Evolutionary conservation across 2,888 invertebrate species (phyloP), one percentile per base, ranked within the genome.

Genomic region (Lycophotia porphyrea): DNA sequence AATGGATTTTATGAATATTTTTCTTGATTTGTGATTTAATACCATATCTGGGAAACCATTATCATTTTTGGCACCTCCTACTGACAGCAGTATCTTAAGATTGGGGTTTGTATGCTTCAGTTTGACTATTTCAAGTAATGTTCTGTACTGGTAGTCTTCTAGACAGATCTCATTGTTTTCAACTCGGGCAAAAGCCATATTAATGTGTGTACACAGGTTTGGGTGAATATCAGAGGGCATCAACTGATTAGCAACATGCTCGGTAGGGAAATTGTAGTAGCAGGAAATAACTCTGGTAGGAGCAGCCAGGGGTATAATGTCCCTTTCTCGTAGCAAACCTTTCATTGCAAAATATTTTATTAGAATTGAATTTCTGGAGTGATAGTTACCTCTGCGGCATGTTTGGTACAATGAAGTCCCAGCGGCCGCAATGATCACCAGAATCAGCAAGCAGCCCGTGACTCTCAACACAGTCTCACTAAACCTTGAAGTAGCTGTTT

Each of bases 161-260:
- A 98, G 93, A 71, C 93, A 86, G 47, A 98, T 93, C 15, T 97
- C 94, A 84, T 97, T 97, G 88, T 98, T 97, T 8, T 92, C 90
- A 60, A 99, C 96, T 77, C 93, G 92, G 36, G 98, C 98, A 95
- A 98, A 98, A 63, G 98, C 98, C 75, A 98, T 94, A 92, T 98
- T 98, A 79, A 99, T 97, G 93, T 99, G 99, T 1, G 98, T 98
- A 92, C 99, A 99, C 75, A 99, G 95, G 87, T 97, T 93, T 39
- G 98, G 97, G 90, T 98, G 97, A 47, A 98, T 97, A 87, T 96
- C 94, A 52, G 93, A 90, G 11, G 98, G 97, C 88, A 93, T 91
- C 72, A 98, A 93, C 82, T 93, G 90, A n/a, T 75, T 71, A 18
- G 74, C 8, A 21, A 31, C 78, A 80, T 92, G 91, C 72, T 89